These are phyloP conservation scores for Forbesichthys papilliferus DNA, from an alignment of 2,113 vertebrate genomes.

Conservation along the genomic window DNA sequence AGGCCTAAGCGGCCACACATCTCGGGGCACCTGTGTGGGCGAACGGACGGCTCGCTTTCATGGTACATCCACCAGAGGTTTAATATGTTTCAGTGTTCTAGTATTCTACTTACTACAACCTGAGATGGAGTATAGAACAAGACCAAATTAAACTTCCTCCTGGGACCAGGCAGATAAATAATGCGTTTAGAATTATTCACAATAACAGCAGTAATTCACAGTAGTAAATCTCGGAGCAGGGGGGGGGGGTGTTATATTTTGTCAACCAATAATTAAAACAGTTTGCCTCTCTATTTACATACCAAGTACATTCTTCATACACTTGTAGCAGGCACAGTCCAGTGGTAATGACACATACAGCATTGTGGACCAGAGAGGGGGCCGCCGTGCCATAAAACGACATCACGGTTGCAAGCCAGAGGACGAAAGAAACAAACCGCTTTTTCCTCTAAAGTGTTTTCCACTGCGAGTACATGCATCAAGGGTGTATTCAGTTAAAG, in stretches of 20 bases:
- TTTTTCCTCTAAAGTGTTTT: too few species aligned
- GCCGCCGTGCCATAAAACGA: constrained; percentile 16
- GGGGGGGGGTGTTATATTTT: constrained; percentile 42
- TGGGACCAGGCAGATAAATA: constrained; percentile 51
- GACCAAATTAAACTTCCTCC: constrained; percentile 45
- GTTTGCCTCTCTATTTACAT: constrained; percentile 68
- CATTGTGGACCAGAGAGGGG: constrained; percentile 19
- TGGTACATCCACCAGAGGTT: too few species aligned
- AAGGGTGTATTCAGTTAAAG: too few species aligned
- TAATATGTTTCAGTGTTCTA: constrained; percentile 11
- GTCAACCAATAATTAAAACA: constrained; percentile 65
- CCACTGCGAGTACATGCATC: too few species aligned
- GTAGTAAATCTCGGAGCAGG: constrained; percentile 47
- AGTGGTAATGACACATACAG: constrained; percentile 54
- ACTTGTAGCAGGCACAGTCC: constrained; percentile 58
- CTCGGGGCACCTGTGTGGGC: too few species aligned
- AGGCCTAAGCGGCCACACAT: too few species aligned
- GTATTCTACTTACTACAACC: constrained; percentile 51
- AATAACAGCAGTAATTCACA: constrained; percentile 70
- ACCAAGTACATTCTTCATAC: constrained; percentile 67
- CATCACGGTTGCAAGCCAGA: background rate
- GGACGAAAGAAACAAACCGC: too few species aligned
- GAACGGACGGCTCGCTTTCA: too few species aligned
- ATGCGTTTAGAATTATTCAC: constrained; percentile 62
- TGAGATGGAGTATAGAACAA: constrained; percentile 65